Evolutionary conservation across 1,140 invertebrate species (phyloP).

Genomic region (Drosophila pseudoananassae): DNA sequence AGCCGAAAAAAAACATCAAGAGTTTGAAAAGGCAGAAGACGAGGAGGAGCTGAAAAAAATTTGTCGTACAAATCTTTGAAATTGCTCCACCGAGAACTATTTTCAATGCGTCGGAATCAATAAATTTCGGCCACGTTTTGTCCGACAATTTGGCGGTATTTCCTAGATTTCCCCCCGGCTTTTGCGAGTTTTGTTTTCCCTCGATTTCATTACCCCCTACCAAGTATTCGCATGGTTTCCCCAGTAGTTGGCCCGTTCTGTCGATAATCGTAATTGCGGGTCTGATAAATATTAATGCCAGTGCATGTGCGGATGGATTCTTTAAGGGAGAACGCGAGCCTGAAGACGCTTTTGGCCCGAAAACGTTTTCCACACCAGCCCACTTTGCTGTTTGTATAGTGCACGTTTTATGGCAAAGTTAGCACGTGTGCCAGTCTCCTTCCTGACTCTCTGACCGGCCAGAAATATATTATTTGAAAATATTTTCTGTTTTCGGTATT

Average conservation of each 20-base stretch:
- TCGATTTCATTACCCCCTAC: conserved; percentile 9
- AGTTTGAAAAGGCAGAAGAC: conserved; percentile 8
- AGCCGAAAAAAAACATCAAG: conserved; percentile 10
- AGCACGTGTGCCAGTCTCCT: conserved; percentile 50
- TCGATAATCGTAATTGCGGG: conserved; percentile 69
- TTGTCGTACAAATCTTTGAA: conserved; percentile 83
- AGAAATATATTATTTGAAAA: conserved; percentile 54
- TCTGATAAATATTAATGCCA: conserved; percentile 78
- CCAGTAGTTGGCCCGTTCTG: conserved; percentile 61
- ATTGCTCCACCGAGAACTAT: conserved; percentile 81
- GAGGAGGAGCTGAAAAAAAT: conserved; percentile 47
- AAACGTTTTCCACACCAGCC: conserved; percentile 13
- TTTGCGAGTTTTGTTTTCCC: background rate
- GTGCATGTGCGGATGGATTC: conserved; percentile 37
- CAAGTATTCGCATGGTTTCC: background rate
- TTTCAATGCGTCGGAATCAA: conserved; percentile 82
- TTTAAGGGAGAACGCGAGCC: conserved; percentile 1
- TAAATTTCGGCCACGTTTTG: conserved; percentile 74
- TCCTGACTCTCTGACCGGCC: conserved; percentile 8
- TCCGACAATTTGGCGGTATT: conserved; percentile 69
- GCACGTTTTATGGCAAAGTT: conserved; percentile 66
- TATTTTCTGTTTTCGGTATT: conserved; percentile 31
- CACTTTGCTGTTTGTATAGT: conserved; percentile 39
- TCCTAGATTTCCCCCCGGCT: conserved; percentile 31
- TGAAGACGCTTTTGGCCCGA: conserved; percentile 29